Base-by-base conservation (phyloP, 2,113 vertebrate genomes). In the Propithecus coquereli region DNA sequence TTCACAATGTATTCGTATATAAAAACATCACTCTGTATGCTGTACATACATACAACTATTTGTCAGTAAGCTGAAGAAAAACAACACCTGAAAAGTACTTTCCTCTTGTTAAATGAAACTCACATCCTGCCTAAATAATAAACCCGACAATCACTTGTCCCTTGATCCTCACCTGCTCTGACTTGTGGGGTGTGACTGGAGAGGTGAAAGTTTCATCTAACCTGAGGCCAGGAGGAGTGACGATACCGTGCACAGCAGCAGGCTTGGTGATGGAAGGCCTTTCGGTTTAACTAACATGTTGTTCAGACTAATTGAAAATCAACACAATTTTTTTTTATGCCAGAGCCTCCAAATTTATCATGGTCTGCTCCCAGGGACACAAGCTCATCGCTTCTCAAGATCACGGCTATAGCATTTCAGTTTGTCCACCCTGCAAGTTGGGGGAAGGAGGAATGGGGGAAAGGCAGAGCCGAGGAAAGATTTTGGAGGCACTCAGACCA, bases 221-320 rank as follows among this genome's bases (percentile, higher is more conserved):
- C 43, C 32, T 47, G 63, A 83, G 50, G 68, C 47, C 8, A 57
- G 27, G 17, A 81, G 32, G 1, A 63, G 25, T 25, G 43, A n/a
- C 47, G 23, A 23, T 2, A 6, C 2, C 3, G 10, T 30, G 30
- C 27, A 17, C 9, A 63, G 54, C 20, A 47, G 23, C 22, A 37
- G 18, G 6, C 79, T 22, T 61, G 70, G 30, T 27, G 9, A 65
- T 13, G 12, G 20, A 45, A 85, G 45, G 22, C 2, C 10, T 77
- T 87, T 87, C 59, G 80, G 16, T 30, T 84, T 87, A 40, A 70
- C 90, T 87, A 90, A 54, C 43, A n/a, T 23, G 34, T 47, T 89
- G 34, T 47, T 89, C n/a, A 52, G 30, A 7, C 23, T 82, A 70
- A 79, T 47, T 7, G 23, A 57, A 95, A 85, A 54, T 79, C 32